Evolutionary conservation across 2,113 vertebrate species (phyloP), one percentile per base, ranked within the genome.

Genomic region (Perccottus glenii): DNA sequence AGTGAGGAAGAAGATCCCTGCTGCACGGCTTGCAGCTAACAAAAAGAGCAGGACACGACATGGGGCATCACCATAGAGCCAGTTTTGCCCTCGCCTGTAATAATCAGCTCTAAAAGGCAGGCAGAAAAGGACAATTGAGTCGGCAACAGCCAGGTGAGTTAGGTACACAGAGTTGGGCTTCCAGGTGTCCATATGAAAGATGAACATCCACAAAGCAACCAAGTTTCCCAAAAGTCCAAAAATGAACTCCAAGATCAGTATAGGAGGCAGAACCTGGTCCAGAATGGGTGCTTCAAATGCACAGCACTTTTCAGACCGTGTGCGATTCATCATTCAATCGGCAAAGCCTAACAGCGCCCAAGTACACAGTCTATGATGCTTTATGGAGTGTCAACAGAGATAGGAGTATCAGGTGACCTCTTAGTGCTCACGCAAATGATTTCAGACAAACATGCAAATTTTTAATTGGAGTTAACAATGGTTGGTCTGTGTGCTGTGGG

Each of bases 101-200:
- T 94, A 94, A 68, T 93, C 91, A 0, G 92, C 92, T 48, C 93
- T 77, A 84, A 94, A 93, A 0, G 93, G 89, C 0, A 94, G 82
- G 64, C 92, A 93, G 74, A 94, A 91, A 2, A 93, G 73, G 1
- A 94, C 88, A 0, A 93, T 60, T 2, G 89, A 86, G 77, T 94
- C 93, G 0, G 93, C 92, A 0, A 93, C 76, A 0, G 93, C 92
- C 64, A 94, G 81, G 70, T 93, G 91, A 1, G 92, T 83, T 42
- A 93, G 90, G 78, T 93, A 94, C 27, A 94, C 83, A 0, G 92
- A 65, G 64, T 90, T 93, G 66, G 91, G 91, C 61, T 90, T 93
- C 92, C 93, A 94, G 0, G 51, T 62, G 53, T 94, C 91, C 73
- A 85, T 84, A 67, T 93, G 85, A 19, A 87, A 91, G 76, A 86